Conservation (phyloP, 2,113 vertebrate genomes). For the Arizona elegans region DNA sequence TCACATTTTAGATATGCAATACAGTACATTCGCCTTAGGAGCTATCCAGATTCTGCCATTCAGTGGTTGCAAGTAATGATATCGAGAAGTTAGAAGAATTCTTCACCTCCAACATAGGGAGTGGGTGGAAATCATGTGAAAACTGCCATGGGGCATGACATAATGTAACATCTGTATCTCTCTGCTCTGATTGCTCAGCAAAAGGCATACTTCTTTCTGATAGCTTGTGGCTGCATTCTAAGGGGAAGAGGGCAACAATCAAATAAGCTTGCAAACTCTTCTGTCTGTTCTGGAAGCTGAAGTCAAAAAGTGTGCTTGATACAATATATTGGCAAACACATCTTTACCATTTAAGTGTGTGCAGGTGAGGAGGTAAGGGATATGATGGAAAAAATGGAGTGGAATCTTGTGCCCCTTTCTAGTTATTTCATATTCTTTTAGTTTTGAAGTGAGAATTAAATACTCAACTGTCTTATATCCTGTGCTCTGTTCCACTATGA, state of each 20-base stretch:
- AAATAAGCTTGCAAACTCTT: not conserved
- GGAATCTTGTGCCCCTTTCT: not conserved
- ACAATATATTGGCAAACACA: not conserved
- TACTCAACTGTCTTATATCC: not conserved
- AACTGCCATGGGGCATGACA: not conserved
- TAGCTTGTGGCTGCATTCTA: not conserved
- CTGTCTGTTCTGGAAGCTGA: not conserved
- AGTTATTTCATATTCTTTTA: not conserved
- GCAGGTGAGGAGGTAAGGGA: not conserved
- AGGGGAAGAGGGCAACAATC: not conserved
- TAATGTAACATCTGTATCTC: not conserved
- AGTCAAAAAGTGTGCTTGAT: not conserved
- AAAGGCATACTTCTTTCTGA: not conserved
- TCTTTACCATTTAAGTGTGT: not conserved
- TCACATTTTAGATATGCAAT: not conserved
- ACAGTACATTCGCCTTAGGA: not conserved
- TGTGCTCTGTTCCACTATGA: not conserved
- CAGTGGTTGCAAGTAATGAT: not conserved
- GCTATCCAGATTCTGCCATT: not conserved
- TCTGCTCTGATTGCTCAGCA: not conserved
- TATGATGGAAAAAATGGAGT: not conserved
- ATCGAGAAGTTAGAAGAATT: not conserved
- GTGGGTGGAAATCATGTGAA: not conserved
- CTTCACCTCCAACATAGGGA: not conserved
- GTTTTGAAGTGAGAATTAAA: not conserved